Percentiles rank a stretch among this genome's conserved stretches.
phyloP scores from a whole-genome alignment of 2,113 vertebrate species.

The Mustela lutreola region DNA sequence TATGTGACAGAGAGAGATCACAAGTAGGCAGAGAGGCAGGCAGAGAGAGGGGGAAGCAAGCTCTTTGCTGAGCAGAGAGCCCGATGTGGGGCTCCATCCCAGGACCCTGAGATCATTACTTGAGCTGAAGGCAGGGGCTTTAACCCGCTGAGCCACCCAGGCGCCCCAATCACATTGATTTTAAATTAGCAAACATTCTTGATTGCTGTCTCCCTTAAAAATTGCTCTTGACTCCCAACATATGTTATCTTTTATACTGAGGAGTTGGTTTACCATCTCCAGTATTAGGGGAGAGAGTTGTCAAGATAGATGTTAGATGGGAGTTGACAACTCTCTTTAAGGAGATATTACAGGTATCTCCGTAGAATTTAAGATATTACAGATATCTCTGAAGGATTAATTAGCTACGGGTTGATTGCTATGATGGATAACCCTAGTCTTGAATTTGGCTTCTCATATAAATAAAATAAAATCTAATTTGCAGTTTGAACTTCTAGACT shows the following conservation, averaged over 20 bases:
- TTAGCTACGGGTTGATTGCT: background rate
- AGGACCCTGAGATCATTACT: too few relatives aligned
- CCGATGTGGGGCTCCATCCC: too few relatives aligned
- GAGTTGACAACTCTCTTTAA: background rate
- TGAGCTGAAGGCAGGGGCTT: too few relatives aligned
- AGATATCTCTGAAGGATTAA: background rate
- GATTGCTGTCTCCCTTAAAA: background rate
- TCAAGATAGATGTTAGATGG: background rate
- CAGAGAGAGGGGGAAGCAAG: too few relatives aligned
- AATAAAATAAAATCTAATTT: conserved; percentile 20
- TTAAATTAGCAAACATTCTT: background rate
- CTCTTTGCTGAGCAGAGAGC: too few relatives aligned
- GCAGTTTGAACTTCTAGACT: background rate
- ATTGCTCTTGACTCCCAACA: background rate
- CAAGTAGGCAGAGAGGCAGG: too few relatives aligned
- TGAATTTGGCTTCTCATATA: conserved; percentile 18
- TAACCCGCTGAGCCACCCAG: too few relatives aligned
- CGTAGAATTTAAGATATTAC: background rate
- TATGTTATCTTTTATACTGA: background rate
- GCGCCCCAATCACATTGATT: background rate
- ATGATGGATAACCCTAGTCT: background rate
- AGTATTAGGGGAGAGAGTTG: background rate
- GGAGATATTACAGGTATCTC: background rate
- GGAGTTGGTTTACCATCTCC: background rate
- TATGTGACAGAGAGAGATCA: too few relatives aligned